Percentiles rank a stretch among this genome's conserved stretches.
Conservation (phyloP, 2,888 invertebrate species). For the Drosophila anomalipes region DNA sequence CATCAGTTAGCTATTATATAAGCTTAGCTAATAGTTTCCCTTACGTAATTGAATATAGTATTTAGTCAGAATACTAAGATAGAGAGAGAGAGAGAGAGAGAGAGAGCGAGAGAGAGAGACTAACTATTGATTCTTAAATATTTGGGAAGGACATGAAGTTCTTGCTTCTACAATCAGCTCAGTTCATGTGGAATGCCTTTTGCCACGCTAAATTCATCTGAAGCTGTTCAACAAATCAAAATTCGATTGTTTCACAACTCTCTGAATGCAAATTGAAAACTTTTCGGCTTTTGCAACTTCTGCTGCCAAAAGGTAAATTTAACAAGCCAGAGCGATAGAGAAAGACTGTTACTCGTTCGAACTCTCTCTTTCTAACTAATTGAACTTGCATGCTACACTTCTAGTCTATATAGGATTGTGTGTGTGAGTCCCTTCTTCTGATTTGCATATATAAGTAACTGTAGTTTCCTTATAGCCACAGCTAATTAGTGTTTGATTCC, state of each 20-base stretch:
- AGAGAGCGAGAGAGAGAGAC: not conserved
- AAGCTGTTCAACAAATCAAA: not conserved
- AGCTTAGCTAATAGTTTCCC: not conserved
- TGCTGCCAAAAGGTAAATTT: not conserved
- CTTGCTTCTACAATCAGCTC: not conserved
- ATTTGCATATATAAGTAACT: not conserved
- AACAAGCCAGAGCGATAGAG: not conserved
- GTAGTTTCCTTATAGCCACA: not conserved
- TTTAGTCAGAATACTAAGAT: not conserved
- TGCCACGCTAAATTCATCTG: not conserved
- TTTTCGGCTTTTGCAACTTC: not conserved
- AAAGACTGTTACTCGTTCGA: not conserved
- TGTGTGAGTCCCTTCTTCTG: not conserved
- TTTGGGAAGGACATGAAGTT: not conserved
- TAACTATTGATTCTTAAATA: not conserved
- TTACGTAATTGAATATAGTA: not conserved
- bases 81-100: not conserved
- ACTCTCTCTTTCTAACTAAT: not conserved
- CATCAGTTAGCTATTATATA: not conserved
- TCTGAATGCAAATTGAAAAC: not conserved
- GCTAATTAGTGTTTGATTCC: constrained; percentile 18
- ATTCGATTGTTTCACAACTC: not conserved
- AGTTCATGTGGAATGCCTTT: not conserved
- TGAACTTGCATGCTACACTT: not conserved
- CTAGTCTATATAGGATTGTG: not conserved